Evolutionary conservation across 1,140 invertebrate genomes (phyloP), one percentile per base, ranked within the genome.

Genomic region (Philopotamus ludificatus): DNA sequence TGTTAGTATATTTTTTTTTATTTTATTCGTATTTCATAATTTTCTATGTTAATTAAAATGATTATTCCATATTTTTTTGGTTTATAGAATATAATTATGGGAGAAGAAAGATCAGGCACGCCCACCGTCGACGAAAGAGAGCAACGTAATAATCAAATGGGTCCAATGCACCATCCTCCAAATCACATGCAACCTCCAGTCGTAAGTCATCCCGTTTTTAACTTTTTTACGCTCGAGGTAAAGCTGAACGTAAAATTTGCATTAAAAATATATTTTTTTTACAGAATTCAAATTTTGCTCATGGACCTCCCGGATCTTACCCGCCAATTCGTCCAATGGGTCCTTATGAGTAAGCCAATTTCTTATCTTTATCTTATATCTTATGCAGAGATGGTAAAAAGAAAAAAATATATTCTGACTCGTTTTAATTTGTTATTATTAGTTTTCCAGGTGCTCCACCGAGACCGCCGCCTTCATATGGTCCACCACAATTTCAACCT

Each of bases 71-170:
- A 22, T 69, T 34, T 74, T 73, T n/a, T n/a, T n/a, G n/a, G n/a
- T n/a, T 69, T 25, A 23, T 49, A 55, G 54, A 60, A 59, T 41
- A 39, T 45, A 3, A 22, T 53, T 65, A 63, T 74, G 1, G 76
- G 81, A 15, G 86, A 87, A 73, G 87, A 89, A 67, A 78, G 87
- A 41, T 81, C 87, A 9, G 86, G 85, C 25, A 89, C 88, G 12
- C 88, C 87, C 1, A 89, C 87, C 9, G 83, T 89, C 59, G 86
- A 88, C 74, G 84, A 86, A 73, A 62, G 79, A 74, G 73, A 77
- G 67, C 73, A 71, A 63, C 59, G 70, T 34, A 54, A 54, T 59
- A 41, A 39, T 9, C 66, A 72, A 41, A 54, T 65, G 15, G 65
- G 65, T 44, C 58, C 23, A 23, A 66, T 68, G n/a, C 67, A 66